phyloP scores from a whole-genome alignment of 2,113 vertebrate species.

The Cygnus atratus region DNA sequence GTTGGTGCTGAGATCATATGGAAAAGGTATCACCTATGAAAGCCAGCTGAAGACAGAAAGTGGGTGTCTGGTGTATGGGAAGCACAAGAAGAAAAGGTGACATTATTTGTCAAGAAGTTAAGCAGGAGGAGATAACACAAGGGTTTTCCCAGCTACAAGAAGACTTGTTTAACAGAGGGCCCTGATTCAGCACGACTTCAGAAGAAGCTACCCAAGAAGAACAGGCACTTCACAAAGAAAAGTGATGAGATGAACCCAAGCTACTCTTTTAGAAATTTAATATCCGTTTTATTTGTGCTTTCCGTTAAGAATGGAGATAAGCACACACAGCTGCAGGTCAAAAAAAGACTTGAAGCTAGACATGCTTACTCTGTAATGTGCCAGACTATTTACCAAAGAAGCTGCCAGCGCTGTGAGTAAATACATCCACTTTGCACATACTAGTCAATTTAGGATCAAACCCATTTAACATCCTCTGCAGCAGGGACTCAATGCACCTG shows the following conservation, averaged over 20 bases:
- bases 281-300: not conserved
- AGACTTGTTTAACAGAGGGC: not conserved
- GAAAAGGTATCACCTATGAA: not conserved
- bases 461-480: not conserved
- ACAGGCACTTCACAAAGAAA: not conserved
- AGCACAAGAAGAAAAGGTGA: not conserved
- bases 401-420: constrained; percentile 33
- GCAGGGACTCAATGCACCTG: constrained; percentile 17
- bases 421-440: constrained; percentile 36
- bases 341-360: constrained; percentile 24
- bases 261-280: not conserved
- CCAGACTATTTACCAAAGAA: constrained; percentile 30
- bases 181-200: not conserved
- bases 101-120: not conserved
- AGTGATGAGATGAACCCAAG: not conserved
- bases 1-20: not conserved
- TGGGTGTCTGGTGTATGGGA: not conserved
- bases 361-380: not conserved
- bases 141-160: not conserved
- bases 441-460: constrained; percentile 53
- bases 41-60: not conserved
- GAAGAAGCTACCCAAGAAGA: not conserved
- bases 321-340: constrained; percentile 42
- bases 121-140: not conserved
- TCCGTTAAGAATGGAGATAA: constrained; percentile 25